Evolutionary conservation across 2,888 invertebrate genomes (phyloP).

Genomic region (Mythimna vitellina): DNA sequence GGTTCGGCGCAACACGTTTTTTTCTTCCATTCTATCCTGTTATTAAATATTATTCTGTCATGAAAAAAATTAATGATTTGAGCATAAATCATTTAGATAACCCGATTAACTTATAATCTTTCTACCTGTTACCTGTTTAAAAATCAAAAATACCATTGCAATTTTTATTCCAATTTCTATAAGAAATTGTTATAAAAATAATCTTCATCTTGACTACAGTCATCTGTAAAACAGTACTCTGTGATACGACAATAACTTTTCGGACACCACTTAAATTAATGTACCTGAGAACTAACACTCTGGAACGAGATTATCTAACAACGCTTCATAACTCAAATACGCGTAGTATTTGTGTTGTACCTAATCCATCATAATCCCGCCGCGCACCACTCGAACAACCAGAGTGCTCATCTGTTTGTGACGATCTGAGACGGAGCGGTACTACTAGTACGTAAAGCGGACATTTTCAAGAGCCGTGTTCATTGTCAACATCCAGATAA

Average conservation of each 20-base stretch:
- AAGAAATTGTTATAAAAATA: too few species aligned
- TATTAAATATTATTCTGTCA: too few species aligned
- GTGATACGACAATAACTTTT: neutral
- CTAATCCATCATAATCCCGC: slow-evolving; percentile 21
- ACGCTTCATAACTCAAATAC: slow-evolving; percentile 26
- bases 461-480: neutral
- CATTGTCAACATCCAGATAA: neutral
- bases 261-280: neutral
- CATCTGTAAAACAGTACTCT: neutral
- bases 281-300: neutral
- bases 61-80: too few species aligned
- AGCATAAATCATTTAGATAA: too few species aligned
- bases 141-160: too few species aligned
- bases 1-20: too few species aligned
- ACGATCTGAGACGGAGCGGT: slow-evolving; percentile 10
- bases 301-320: slow-evolving; percentile 5
- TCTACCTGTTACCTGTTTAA: too few species aligned
- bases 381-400: neutral
- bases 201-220: too few species aligned
- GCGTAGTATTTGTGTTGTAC: slow-evolving; percentile 26
- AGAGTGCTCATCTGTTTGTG: slow-evolving; percentile 21
- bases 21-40: too few species aligned
- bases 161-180: too few species aligned
- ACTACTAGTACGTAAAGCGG: neutral
- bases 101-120: too few species aligned